Base-by-base conservation (phyloP, 2,113 vertebrate species). In the Sphaerodactylus townsendi region DNA sequence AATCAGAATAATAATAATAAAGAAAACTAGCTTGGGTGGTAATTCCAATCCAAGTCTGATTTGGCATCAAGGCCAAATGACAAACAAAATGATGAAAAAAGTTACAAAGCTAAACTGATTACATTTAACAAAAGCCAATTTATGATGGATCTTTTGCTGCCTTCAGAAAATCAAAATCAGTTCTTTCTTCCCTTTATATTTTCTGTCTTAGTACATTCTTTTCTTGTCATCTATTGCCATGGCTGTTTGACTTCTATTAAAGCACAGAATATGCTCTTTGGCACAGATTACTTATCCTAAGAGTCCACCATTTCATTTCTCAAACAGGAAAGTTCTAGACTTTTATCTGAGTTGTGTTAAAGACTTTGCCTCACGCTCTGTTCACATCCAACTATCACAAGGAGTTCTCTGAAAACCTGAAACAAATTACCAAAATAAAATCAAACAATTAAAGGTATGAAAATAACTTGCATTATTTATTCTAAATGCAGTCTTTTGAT, bases 1-100 rank as follows among this genome's bases (percentile, higher is more conserved):
- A 86, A 74, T 82, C 86, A 85, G 81, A 87, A 93, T 89, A 94
- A 81, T 59, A 71, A 81, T 70, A 33, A 62, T 62, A 62, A 28
- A 17, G 66, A 91, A 87, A 23, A 87, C 68, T 84, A 74, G 64
- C 62, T 82, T 4, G 79, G 28, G 79, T 21, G 50, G 37, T n/a
- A 44, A 85, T 90, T 85, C 62, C 64, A 86, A 68, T 82, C 28
- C 83, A 92, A 91, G 0, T 2, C 3, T 88, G 69, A 90, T 79
- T 76, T 83, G 62, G 62, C 59, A 78, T 82, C 87, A 92, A 92
- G 87, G 70, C 62, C 17, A 69, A 68, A 69, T 76, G 64, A 68
- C 35, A 83, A 83, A 69, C 35, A 82, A 73, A 73, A 64, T 6
- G 10, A 50, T 87, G 30, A 72, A 75, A 82, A 41, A 13, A 48